phyloP scores from a whole-genome alignment of 2,797 vertebrate genomes.

The Lagodon rhomboides region DNA sequence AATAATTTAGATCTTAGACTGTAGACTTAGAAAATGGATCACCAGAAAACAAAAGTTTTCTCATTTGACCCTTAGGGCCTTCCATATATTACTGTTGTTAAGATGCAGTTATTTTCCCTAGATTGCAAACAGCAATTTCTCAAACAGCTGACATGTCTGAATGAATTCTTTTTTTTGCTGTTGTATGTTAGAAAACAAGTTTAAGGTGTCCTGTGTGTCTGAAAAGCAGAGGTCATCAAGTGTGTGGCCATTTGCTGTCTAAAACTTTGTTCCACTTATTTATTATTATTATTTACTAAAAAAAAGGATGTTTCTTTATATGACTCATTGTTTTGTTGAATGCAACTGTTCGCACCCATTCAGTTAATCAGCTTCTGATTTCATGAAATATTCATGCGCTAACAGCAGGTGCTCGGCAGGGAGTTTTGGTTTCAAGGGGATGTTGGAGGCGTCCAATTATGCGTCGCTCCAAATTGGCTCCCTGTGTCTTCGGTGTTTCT shows the following conservation, averaged over 20 bases:
- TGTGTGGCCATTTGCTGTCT: not conserved
- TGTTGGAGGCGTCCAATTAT: constrained; percentile 63
- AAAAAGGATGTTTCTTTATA: constrained; percentile 27
- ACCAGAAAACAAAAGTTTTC: too few species aligned
- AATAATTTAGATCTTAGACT: too few species aligned
- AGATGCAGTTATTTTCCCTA: not conserved
- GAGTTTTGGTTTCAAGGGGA: constrained; percentile 62
- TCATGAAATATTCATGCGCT: constrained; percentile 83
- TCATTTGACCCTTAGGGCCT: too few species aligned
- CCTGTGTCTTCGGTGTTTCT: constrained; percentile 50
- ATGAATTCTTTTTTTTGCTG: not conserved
- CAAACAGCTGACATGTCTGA: not conserved
- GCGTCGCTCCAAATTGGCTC: constrained; percentile 65
- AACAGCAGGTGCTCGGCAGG: constrained; percentile 71
- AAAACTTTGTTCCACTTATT: constrained; percentile 6
- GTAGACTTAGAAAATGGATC: too few species aligned
- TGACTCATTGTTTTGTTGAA: constrained; percentile 61
- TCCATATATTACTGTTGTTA: too few species aligned
- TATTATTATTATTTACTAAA: constrained; percentile 10
- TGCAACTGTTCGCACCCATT: constrained; percentile 62
- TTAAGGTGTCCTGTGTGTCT: not conserved
- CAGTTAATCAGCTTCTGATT: constrained; percentile 81
- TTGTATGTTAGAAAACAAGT: not conserved
- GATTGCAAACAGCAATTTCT: not conserved
- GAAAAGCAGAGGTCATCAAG: not conserved